These are phyloP conservation scores for Sussaba pulchella DNA, from an alignment of 2,888 invertebrate species.

Conservation along the genomic window DNA sequence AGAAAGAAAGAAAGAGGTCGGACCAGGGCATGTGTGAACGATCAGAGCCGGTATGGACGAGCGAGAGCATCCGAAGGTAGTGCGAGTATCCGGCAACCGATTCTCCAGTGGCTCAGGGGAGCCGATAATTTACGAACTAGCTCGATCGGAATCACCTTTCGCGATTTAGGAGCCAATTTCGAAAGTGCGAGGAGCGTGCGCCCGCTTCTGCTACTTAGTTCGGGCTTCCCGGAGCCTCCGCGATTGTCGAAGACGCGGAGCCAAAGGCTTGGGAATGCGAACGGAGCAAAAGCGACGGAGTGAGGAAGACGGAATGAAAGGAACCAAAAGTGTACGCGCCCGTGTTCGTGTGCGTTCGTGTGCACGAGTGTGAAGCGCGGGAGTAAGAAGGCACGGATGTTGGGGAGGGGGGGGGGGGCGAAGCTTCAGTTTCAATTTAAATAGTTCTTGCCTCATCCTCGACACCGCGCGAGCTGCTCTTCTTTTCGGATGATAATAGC, in stretches of 20 bases:
- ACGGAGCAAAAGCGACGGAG: conserved; percentile 40
- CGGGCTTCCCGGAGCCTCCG: conserved; percentile 66
- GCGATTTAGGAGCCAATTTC: conserved; percentile 82
- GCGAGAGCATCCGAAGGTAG: conserved; percentile 54
- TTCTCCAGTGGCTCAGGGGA: conserved; percentile 64
- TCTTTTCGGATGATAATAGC: conserved; percentile 49
- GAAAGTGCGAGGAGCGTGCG: conserved; percentile 79
- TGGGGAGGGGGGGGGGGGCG: too few relatives aligned
- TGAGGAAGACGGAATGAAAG: conserved; percentile 17
- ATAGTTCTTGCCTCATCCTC: conserved; percentile 75
- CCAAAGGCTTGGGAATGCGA: conserved; percentile 64
- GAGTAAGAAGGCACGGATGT: conserved; percentile 53
- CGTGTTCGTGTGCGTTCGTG: neutral
- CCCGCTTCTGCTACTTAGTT: conserved; percentile 75
- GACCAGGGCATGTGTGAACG: neutral
- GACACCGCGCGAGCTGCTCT: conserved; percentile 58
- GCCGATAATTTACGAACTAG: conserved; percentile 79
- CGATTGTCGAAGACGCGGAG: conserved; percentile 66
- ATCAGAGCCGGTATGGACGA: conserved; percentile 30
- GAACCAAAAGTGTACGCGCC: neutral
- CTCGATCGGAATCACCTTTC: conserved; percentile 78
- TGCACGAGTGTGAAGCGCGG: neutral
- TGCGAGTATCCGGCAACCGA: conserved; percentile 33
- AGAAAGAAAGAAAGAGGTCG: neutral
- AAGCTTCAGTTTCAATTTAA: conserved; percentile 81